Evolutionary conservation across 2,888 invertebrate genomes (phyloP).

Genomic region (Matsumyia berberina): DNA sequence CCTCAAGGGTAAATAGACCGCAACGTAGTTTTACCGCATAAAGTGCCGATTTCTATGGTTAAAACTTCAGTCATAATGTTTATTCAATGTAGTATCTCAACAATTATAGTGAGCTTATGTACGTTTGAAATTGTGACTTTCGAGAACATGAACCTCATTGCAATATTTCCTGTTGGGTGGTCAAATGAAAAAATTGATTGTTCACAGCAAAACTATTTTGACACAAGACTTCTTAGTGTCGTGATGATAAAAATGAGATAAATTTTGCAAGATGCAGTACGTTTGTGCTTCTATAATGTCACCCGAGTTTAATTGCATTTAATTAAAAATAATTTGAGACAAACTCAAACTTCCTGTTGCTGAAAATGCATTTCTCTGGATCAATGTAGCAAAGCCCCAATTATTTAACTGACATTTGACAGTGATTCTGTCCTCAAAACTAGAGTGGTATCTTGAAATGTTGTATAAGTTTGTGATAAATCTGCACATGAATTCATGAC

Average conservation of each 20-base stretch:
- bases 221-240: no score
- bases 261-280: not conserved
- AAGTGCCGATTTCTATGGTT: not conserved
- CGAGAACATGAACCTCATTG: not conserved
- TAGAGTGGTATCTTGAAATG: slow-evolving; percentile 13
- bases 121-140: not conserved
- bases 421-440: no score
- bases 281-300: no score
- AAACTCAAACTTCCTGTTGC: slow-evolving; percentile 16
- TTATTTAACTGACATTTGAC: not conserved
- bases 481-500: slow-evolving; percentile 37
- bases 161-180: not conserved
- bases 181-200: slow-evolving; percentile 12
- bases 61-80: not conserved
- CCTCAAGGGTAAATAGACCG: slow-evolving; percentile 3
- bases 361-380: not conserved
- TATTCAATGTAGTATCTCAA: not conserved
- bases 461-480: slow-evolving; percentile 25
- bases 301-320: not conserved
- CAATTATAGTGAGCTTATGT: not conserved
- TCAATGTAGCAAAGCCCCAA: no score
- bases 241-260: no score
- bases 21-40: slow-evolving; percentile 9
- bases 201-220: not conserved
- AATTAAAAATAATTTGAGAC: not conserved